Base-by-base conservation (phyloP, 2,113 vertebrate genomes). In the Heterotis niloticus region DNA sequence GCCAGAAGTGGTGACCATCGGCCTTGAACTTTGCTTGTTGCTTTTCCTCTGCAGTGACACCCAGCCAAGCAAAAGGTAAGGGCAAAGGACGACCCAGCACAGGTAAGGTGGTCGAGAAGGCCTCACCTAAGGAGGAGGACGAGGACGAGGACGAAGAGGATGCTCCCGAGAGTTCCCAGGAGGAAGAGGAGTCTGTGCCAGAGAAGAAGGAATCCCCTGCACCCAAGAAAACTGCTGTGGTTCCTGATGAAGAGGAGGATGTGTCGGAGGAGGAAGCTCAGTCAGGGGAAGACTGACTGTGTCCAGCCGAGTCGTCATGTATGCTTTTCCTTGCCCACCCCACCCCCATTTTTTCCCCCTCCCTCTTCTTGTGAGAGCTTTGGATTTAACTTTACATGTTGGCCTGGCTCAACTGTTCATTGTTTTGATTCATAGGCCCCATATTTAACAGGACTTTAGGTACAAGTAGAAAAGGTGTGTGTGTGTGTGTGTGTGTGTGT, bases 31-130 rank as follows among this genome's bases (percentile, higher is more conserved):
- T 51, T 18, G 29, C 17, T 20, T 51, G 14, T 62, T 3, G 79
- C 82, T 18, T 85, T 82, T 57, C 18, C 57, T 57, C 29, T 84
- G 0, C 85, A 98, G 98, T 98, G 88, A 98, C 95, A 20, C 98
- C 97, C 82, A 99, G 97, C 85, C 97, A 96, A 29, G 94, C 96
- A 91, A 99, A 98, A 91, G 97, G 96, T 84, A 98, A 98, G 93
- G 97, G 96, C 70, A 99, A 98, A 88, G 96, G 96, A 23, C 96
- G 96, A 83, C 94, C 96, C 78, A 95, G 95, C 84, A 90, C 92
- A 77, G 92, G 96, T 86, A 98, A 98, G 92, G 88, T 93, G 78
- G 88, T 92, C 59, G 96, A 98, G 94, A 97, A 98, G 89, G 96
- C 96, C 89, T 96, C 96, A 88, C 94, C 95, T 85, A 97, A 97